Base-by-base conservation (phyloP, 1,140 invertebrate species). In the Drosophila parvula region DNA sequence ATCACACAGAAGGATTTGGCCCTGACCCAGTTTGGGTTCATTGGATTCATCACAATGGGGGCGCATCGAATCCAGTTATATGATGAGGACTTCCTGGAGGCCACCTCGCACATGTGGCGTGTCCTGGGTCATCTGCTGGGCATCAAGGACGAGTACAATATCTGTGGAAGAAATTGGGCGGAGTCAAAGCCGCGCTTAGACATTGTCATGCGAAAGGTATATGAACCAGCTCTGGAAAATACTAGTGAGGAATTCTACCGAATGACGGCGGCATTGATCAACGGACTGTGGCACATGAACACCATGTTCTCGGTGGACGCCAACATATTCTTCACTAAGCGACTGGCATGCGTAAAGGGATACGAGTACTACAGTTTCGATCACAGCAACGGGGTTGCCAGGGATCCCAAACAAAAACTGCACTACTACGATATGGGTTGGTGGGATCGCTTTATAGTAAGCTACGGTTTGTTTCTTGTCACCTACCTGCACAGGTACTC, bases 11-110 rank as follows among this genome's bases (percentile, higher is more conserved):
- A 95, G 65, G 97, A 98, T 74, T 95, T 98, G 94, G 95, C 95
- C 0, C 79, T 98, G 1, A 97, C 97, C 0, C 96, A 96, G 88
- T 97, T 97, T 78, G 96, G 96, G 10, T 98, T 98, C 81, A 95
- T 98, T 74, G 97, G 97, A 2, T 95, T 96, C 53, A 93, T 95
- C 1, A 79, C 97, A 0, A 69, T 96, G 5, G 94, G 94, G 43
- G 94, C 95, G 0, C 92, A 95, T 47, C 91, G 94, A 36, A 93
- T 97, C 34, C 96, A 96, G 1, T 92, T 97, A 4, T 47, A 93
- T 12, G 93, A 93, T 18, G 78, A 93, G 10, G 93, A 95, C 28
- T 95, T 96, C 55, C 81, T 96, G n/a, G 95, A 96, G 51, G 95
- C 95, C n/a, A 95, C 96, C 53, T 91, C 96, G 3, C 97, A 98